Base-by-base conservation (phyloP, 2,113 vertebrate species). In the Ornithorhynchus anatinus region DNA sequence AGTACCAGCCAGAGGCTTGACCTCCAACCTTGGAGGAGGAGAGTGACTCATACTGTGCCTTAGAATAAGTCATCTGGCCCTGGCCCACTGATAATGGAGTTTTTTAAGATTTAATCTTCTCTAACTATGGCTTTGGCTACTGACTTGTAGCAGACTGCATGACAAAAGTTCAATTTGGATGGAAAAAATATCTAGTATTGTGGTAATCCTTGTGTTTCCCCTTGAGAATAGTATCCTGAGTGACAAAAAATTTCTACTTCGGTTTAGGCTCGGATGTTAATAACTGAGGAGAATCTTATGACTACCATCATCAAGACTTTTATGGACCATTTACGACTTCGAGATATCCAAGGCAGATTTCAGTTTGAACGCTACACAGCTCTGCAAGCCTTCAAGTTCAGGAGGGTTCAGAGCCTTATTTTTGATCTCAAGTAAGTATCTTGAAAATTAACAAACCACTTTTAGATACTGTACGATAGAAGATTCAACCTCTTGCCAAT, bases 281-380 rank as follows among this genome's bases (percentile, higher is more conserved):
- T 99, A 89, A 95, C 92, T 32, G 96, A 99, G 84, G 95, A 99
- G 88, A 95, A 97, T 84, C 89, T 99, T 60, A 95, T 99, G 97
- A 96, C 95, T 39, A 96, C 94, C 63, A 99, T 99, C 88, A 97
- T 99, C 87, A 95, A 92, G 86, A 97, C 97, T 0, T 99, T 99
- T 59, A 95, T 98, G 89, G 97, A 98, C 60, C 98, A 99, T 70
- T 89, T 99, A 51, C 92, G 94, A 50, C 97, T 98, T 81, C 89
- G 96, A 78, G 97, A 99, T 84, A 75, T 94, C 44, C 96, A 98
- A 79, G 98, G 97, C 31, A 95, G 95, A 31, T 99, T 99, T 92
- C 98, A 99, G 84, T 99, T 99, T 54, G 97, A 99, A 84, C 94
- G 97, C 67, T 99, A 99, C 77, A 99, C 97, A 0, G 94, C 96